Evolutionary conservation across 1,140 invertebrate genomes (phyloP).

Genomic region (Nasonia longicornis): DNA sequence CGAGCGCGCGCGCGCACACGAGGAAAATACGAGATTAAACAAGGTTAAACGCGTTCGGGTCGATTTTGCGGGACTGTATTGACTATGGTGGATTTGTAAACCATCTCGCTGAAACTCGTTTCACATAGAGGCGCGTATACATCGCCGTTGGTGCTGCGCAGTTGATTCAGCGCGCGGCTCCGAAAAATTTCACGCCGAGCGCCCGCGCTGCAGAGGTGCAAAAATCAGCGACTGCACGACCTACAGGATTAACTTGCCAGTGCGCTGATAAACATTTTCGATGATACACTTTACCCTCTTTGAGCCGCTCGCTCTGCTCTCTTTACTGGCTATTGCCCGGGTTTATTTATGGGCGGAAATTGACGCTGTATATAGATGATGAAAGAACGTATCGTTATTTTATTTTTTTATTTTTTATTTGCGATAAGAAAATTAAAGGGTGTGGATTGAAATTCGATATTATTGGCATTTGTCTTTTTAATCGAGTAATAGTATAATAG

Average conservation of each 20-base stretch:
- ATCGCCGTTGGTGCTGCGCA: too few species aligned
- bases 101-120: slow-evolving; percentile 28
- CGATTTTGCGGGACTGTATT: slow-evolving; percentile 14
- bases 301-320: not conserved
- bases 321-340: not conserved
- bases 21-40: slow-evolving; percentile 37
- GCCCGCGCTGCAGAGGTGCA: not conserved
- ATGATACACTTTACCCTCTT: not conserved
- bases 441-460: too few species aligned
- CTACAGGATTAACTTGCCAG: not conserved
- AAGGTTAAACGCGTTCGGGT: slow-evolving; percentile 13
- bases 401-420: too few species aligned
- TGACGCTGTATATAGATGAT: too few species aligned
- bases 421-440: too few species aligned
- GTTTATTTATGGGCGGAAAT: not conserved
- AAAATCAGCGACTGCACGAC: not conserved
- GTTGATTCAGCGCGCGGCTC: not conserved
- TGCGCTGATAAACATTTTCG: not conserved
- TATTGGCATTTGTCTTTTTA: too few species aligned
- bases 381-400: too few species aligned
- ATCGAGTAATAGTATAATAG: too few species aligned
- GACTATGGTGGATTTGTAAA: slow-evolving; percentile 32
- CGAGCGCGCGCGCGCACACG: not conserved
- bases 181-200: not conserved
- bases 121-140: not conserved